Base-by-base conservation (phyloP, 1,140 invertebrate genomes). In the Dysdera silvatica region DNA sequence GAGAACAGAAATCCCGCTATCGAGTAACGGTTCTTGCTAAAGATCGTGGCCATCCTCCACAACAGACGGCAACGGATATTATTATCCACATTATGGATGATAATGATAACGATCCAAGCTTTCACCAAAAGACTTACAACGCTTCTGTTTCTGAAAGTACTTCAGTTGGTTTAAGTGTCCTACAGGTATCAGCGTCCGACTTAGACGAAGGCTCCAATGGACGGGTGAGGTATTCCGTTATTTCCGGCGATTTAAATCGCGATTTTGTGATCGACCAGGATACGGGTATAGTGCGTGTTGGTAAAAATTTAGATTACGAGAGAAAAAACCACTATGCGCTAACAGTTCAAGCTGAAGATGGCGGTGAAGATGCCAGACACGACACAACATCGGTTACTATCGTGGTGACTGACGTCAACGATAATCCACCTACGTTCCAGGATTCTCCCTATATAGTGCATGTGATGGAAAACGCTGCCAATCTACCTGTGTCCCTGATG, bases 101-200 rank as follows among this genome's bases (percentile, higher is more conserved):
- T 73, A 98, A 97, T 75, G 94, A 97, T 75, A 95, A 97, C 74
- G 86, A 85, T 63, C 94, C 95, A 0, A 81, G 88, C 6, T 97
- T 97, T 76, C 88, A 88, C 0, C 84, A 85, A 68, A 85, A 89
- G 69, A 14, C 12, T n/a, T 97, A 96, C 72, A 88, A 85, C 35
- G 85, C 88, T 2, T 87, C 85, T 0, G 85, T 96, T 8, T 84
- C 88, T 2, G 95, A 98, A 77, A 93, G 96, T 77, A 87, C 91
- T n/a, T 87, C 85, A 66, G 89, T 95, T 61, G 93, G 93, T 2
- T 86, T 88, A 2, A 93, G 86, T 70, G 86, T 97, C 0, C 75
- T 95, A 1, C 69, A 71, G 20, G 87, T 96, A 6, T 90, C 88
- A 0, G 94, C 93, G 14, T 93, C 87, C 4, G 95, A 98, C 77